Evolutionary conservation across 2,797 vertebrate genomes (phyloP), one percentile per base, ranked within the genome.

Genomic region (Micrastur ruficollis): DNA sequence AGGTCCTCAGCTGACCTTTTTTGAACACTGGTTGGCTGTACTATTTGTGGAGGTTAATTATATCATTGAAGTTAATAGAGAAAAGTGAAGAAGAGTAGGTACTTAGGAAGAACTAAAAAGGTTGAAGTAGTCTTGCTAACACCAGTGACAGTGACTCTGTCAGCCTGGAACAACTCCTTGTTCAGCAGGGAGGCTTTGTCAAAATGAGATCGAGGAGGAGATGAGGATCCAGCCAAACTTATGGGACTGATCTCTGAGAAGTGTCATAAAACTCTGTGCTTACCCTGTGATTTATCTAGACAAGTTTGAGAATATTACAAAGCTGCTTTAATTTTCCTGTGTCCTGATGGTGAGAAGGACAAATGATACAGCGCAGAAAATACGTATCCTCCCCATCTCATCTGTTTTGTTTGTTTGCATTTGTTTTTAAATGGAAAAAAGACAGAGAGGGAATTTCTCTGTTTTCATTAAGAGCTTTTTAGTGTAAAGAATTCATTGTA

Each of bases 331-430:
- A 92, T 96, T 94, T 90, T 82, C 52, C 31, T 49, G 16, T 84
- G 62, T 62, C 59, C 5, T 25, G n/a, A 32, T 31, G 84, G 14
- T 12, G 12, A 86, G 58, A 81, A 72, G 58, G 62, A 73, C 52
- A 90, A 95, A 89, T 93, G 40, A 79, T 89, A 63, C 5, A 49
- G 70, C 89, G 29, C 44, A 89, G 73, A 92, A 80, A 96, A 85
- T 78, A 80, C 40, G 11, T 46, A 3, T 76, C n/a, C 27, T 90
- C 65, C 38, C 55, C 14, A 42, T 70, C 44, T 73, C 56, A 82
- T 73, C 52, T 12, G 4, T 76, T 92, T 85, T 70, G 73, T 70
- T 76, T 0, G 1, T 7, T 26, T 73, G 36, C 56, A 29, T 34
- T 90, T 81, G 13, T 27, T 91, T 85, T 63, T 76, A 74, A 91